Conservation (phyloP, 2,888 invertebrate genomes). For the Sipha maydis region DNA sequence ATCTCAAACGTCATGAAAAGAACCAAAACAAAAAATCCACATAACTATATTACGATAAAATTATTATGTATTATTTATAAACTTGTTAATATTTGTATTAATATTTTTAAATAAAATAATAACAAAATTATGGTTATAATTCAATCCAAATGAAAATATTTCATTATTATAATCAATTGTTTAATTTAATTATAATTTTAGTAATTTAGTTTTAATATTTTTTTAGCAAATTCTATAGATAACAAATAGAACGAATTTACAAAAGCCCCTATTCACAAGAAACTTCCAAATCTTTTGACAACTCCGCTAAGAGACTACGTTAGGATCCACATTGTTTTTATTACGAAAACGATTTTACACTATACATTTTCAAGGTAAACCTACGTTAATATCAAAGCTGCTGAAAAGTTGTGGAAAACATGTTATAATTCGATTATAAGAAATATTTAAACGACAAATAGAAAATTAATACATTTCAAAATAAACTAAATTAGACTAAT, state of each 20-base stretch:
- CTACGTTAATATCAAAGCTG: not conserved
- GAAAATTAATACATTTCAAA: not conserved
- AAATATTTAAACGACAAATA: not conserved
- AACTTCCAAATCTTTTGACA: conserved; percentile 25
- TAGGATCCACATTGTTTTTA: not conserved
- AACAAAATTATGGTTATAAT: too few species aligned
- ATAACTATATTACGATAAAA: too few species aligned
- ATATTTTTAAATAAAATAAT: too few species aligned
- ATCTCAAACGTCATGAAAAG: too few species aligned
- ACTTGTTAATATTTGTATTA: too few species aligned
- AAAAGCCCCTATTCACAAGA: not conserved
- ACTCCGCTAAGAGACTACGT: not conserved
- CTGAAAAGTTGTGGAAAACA: not conserved
- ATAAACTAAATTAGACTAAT: too few species aligned
- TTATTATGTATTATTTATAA: too few species aligned
- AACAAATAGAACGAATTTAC: not conserved
- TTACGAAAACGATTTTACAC: conserved; percentile 11
- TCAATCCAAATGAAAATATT: too few species aligned
- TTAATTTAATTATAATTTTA: not conserved
- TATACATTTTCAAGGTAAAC: not conserved
- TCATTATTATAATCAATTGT: too few species aligned
- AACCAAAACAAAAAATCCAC: too few species aligned
- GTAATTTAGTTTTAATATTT: not conserved
- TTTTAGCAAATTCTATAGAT: not conserved
- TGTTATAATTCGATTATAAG: not conserved